A percentile compares a stretch with the other conserved stretches of the same genome.
These are phyloP conservation scores for Sinohyriopsis cumingii DNA, from an alignment of 2,888 invertebrate genomes.

Conservation along the genomic window DNA sequence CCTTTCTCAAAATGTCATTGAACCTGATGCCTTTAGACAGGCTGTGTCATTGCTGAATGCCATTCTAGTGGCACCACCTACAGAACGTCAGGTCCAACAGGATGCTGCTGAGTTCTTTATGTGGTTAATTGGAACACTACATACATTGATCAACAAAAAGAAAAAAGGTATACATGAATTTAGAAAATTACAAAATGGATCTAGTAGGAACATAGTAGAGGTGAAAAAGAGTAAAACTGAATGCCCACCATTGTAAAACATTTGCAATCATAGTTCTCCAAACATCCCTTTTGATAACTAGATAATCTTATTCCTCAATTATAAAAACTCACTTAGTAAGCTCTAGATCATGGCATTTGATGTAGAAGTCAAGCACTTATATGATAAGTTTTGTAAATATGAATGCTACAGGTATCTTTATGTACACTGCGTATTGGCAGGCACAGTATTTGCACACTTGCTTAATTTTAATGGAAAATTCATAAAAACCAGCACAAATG, in stretches of 20 bases:
- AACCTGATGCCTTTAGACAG: constrained; percentile 50
- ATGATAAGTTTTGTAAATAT: too few species aligned
- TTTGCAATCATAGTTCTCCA: too few species aligned
- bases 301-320: too few species aligned
- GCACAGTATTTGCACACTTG: too few species aligned
- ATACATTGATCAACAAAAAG: constrained; percentile 60
- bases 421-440: too few species aligned
- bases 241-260: neutral
- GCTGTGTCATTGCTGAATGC: constrained; percentile 48
- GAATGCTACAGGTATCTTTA: too few species aligned
- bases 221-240: neutral
- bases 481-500: too few species aligned
- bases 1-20: constrained; percentile 30
- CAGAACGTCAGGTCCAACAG: constrained; percentile 56
- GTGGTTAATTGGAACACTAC: constrained; percentile 64
- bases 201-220: neutral
- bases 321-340: too few species aligned
- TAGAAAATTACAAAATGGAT: constrained; percentile 5
- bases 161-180: constrained; percentile 35
- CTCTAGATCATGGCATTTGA: too few species aligned
- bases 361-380: too few species aligned
- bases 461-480: too few species aligned
- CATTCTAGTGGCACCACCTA: constrained; percentile 46
- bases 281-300: too few species aligned
- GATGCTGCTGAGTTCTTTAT: constrained; percentile 68